These are phyloP conservation scores for Sturmia bella DNA, from an alignment of 2,888 invertebrate species.

Conservation along the genomic window DNA sequence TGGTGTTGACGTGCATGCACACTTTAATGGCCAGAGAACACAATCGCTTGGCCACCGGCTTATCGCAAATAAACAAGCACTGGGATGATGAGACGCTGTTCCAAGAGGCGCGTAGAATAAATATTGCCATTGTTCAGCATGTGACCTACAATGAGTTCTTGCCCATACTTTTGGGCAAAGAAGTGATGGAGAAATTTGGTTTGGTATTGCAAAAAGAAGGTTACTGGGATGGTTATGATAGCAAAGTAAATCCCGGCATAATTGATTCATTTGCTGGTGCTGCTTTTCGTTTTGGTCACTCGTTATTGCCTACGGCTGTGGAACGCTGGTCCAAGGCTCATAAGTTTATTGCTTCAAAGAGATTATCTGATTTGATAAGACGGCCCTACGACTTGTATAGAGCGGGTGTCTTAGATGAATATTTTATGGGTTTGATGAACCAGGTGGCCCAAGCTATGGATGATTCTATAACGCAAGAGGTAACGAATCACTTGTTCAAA, in stretches of 20 bases:
- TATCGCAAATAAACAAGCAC: conserved; percentile 92
- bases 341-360: conserved; percentile 95
- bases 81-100: conserved; percentile 96
- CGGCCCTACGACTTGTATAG: conserved; percentile 94
- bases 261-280: conserved; percentile 95
- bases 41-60: conserved; percentile 90
- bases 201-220: conserved; percentile 91
- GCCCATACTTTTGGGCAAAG: conserved; percentile 93
- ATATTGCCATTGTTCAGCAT: conserved; percentile 93
- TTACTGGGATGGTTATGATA: conserved; percentile 85
- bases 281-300: conserved; percentile 96
- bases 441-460: conserved; percentile 98
- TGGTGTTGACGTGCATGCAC: conserved; percentile 95
- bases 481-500: conserved; percentile 95
- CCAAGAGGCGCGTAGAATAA: conserved; percentile 93
- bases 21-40: conserved; percentile 95
- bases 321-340: conserved; percentile 97
- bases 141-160: conserved; percentile 95
- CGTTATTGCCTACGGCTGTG: conserved; percentile 92
- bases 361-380: conserved; percentile 92
- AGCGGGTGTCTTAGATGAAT: conserved; percentile 94
- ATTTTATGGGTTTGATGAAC: conserved; percentile 95
- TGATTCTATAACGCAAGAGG: conserved; percentile 94
- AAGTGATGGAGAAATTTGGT: conserved; percentile 95
- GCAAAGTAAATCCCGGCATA: conserved; percentile 92